A percentile compares a stretch with the other conserved stretches of the same genome.
These are phyloP conservation scores for Scyliorhinus canicula DNA, from an alignment of 2,797 vertebrate species.

Conservation along the genomic window DNA sequence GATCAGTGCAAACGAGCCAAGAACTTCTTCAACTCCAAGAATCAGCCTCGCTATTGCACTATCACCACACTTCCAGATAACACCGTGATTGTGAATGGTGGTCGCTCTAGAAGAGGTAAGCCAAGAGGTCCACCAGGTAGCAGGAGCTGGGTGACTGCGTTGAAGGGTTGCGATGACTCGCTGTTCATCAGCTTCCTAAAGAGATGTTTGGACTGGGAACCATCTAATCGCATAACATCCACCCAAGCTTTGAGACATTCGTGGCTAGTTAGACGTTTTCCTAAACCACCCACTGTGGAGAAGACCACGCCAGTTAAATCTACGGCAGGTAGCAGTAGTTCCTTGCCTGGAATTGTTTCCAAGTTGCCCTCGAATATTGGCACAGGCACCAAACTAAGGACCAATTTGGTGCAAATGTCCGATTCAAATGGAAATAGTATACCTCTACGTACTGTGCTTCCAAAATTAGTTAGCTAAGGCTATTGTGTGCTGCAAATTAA, in stretches of 20 bases:
- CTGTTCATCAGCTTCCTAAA: constrained; percentile 90
- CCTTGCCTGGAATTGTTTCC: constrained; percentile 80
- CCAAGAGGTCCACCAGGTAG: constrained; percentile 80
- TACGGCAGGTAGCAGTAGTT: constrained; percentile 67
- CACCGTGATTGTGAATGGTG: constrained; percentile 71
- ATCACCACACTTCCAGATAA: constrained; percentile 74
- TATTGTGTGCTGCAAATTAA: constrained; percentile 36
- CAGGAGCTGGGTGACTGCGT: constrained; percentile 81
- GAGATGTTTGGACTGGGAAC: constrained; percentile 94
- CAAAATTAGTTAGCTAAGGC: constrained; percentile 86
- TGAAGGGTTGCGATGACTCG: constrained; percentile 89
- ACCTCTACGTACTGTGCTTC: constrained; percentile 85
- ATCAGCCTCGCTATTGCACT: constrained; percentile 90
- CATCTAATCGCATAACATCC: constrained; percentile 78
- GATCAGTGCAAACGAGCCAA: constrained; percentile 89
- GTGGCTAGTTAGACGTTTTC: constrained; percentile 81
- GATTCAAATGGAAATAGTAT: constrained; percentile 71
- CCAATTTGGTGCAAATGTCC: constrained; percentile 66
- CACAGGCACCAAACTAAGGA: constrained; percentile 80
- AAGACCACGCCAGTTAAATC: constrained; percentile 68
- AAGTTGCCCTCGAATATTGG: constrained; percentile 73
- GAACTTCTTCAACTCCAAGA: constrained; percentile 95
- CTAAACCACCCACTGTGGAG: constrained; percentile 68
- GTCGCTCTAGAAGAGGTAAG: constrained; percentile 83
- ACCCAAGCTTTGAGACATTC: constrained; percentile 83